Base-by-base conservation (phyloP, 2,113 vertebrate genomes). In the Amazona guildingii region DNA sequence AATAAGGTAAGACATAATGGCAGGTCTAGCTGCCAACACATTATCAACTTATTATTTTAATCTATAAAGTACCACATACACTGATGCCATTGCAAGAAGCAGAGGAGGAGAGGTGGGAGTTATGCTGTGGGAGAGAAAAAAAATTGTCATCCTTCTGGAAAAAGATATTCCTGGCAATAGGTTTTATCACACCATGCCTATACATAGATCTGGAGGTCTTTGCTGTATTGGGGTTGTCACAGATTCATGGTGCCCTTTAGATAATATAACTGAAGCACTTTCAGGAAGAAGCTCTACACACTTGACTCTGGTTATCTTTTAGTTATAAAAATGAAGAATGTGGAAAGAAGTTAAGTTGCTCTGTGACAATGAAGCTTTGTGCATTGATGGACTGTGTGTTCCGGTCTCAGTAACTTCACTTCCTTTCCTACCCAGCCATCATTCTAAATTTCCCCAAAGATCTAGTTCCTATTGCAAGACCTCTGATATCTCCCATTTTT, bases 31-130 rank as follows among this genome's bases (percentile, higher is more conserved):
- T 84, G 51, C 49, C 80, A 92, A 61, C 59, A 92, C 57, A 88
- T 86, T 41, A 88, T 49, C 31, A 70, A 43, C 10, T 12, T 43
- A 75, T 61, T 82, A 59, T 86, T 92, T 94, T 76, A 48, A 82
- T 89, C 83, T 82, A 48, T 33, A 25, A 86, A 89, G 70, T 59
- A 86, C 39, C 61, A 41, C 0, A 6, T 76, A 91, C 9, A 13
- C 43, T 72, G 61, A 90, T 72, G 46, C 41, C 72, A 23, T 1
- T 73, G 51, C 57, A 87, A 92, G n/a, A 57, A 78, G 81, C 54
- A 90, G 76, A 93, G 80, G 88, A 86, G 46, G 64, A 94, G 12
- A 69, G 48, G 91, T 97, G 62, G 93, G 91, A 97, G 89, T 92
- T 86, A 35, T 1, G 15, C 29, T 0, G 77, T 48, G 54, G 78